A percentile compares a stretch with the other conserved stretches of the same genome.
Evolutionary conservation across 1,140 invertebrate genomes (phyloP).

Genomic region (Epicauta chinensis): DNA sequence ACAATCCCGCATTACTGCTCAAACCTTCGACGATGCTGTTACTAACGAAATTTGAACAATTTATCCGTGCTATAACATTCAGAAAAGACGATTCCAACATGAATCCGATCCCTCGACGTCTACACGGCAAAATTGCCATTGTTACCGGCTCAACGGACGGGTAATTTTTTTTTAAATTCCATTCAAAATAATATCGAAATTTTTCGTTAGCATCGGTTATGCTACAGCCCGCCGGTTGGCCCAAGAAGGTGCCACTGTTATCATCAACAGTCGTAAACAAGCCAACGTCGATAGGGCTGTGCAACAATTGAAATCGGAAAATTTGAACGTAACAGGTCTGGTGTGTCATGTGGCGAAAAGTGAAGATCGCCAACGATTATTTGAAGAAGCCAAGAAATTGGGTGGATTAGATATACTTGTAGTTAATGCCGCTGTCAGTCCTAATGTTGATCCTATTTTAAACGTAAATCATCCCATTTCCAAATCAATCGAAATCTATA

Average conservation of each 20-base stretch:
- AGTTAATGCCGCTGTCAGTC: conserved; percentile 93
- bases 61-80: no score
- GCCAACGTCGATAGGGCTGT: conserved; percentile 80
- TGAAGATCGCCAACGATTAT: conserved; percentile 70
- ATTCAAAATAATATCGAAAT: conserved; percentile 20
- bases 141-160: conserved; percentile 91
- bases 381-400: conserved; percentile 64
- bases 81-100: no score
- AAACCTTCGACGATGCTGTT: no score
- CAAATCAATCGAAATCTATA: neutral
- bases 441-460: conserved; percentile 67
- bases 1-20: no score
- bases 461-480: conserved; percentile 62
- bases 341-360: conserved; percentile 82
- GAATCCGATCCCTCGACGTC: no score
- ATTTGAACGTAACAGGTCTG: conserved; percentile 62
- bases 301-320: conserved; percentile 60
- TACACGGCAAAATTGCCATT: conserved; percentile 75
- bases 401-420: conserved; percentile 91
- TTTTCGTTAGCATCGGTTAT: conserved; percentile 76
- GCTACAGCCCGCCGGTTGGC: conserved; percentile 82
- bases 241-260: conserved; percentile 83
- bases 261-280: conserved; percentile 86
- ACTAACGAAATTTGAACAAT: no score
- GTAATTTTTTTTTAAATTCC: conserved; percentile 47